Conservation (phyloP, 2,113 vertebrate species). For the Thamnaconus septentrionalis region DNA sequence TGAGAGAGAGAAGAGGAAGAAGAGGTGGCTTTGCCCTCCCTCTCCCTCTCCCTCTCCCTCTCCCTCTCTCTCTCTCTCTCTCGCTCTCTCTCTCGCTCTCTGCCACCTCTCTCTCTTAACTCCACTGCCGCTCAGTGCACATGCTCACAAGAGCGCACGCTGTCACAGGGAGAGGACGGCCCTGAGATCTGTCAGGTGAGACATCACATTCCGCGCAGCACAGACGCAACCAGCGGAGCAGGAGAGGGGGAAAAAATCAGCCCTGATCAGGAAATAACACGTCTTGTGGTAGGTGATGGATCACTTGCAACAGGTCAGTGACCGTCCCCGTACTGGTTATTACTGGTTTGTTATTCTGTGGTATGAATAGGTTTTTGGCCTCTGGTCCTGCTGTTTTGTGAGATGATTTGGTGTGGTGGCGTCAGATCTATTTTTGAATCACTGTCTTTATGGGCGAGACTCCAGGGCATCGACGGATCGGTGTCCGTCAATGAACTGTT, state of each 20-base stretch:
- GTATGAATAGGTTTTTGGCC: neutral
- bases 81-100: slow-evolving; percentile 10
- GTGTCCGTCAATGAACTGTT: too few relatives aligned
- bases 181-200: neutral
- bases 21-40: slow-evolving; percentile 31
- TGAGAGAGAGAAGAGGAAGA: slow-evolving; percentile 11
- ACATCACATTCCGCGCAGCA: slow-evolving; percentile 12
- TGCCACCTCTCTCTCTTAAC: slow-evolving; percentile 54
- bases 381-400: too few relatives aligned
- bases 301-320: slow-evolving; percentile 49
- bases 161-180: slow-evolving; percentile 22
- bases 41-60: slow-evolving; percentile 52
- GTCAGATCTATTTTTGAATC: too few relatives aligned
- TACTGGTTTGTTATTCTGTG: neutral
- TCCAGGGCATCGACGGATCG: too few relatives aligned
- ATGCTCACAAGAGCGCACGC: slow-evolving; percentile 12
- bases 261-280: slow-evolving; percentile 17
- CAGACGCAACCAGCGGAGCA: neutral
- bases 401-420: too few relatives aligned
- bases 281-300: slow-evolving; percentile 12
- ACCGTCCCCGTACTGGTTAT: neutral
- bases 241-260: neutral
- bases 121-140: slow-evolving; percentile 21
- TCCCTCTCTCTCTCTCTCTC: slow-evolving; percentile 5
- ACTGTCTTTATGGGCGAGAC: too few relatives aligned